Evolutionary conservation across 2,113 vertebrate genomes (phyloP).

Genomic region (Amblyopsis rosae): DNA sequence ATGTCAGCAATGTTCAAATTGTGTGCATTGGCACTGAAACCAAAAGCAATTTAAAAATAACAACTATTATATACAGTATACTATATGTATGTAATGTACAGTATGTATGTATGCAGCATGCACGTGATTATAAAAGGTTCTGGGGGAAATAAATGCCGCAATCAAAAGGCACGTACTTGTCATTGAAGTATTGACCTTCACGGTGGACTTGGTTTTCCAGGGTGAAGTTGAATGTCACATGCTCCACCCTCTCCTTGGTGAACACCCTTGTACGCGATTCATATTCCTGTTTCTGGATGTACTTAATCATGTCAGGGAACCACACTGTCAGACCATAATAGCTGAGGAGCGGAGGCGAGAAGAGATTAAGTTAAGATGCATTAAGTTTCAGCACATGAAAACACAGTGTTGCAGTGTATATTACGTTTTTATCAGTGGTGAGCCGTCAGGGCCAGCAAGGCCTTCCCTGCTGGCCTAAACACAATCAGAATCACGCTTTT

Average conservation of each 20-base stretch:
- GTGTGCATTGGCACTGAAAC: too few relatives aligned
- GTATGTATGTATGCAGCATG: too few relatives aligned
- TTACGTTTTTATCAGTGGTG: too few relatives aligned
- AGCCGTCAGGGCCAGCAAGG: too few relatives aligned
- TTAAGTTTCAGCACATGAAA: background rate
- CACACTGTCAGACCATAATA: conserved; percentile 96
- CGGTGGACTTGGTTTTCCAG: conserved; percentile 95
- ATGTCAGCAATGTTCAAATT: background rate
- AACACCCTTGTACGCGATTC: conserved; percentile 88
- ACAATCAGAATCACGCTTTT: too few relatives aligned
- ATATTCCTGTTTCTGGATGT: conserved; percentile 92
- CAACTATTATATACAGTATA: background rate
- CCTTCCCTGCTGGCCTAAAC: too few relatives aligned
- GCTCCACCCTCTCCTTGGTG: conserved; percentile 84
- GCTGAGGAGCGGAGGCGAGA: conserved; percentile 60
- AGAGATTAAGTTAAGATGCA: background rate
- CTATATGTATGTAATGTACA: too few relatives aligned
- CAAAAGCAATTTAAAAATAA: background rate
- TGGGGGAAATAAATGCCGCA: background rate
- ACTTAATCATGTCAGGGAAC: conserved; percentile 99
- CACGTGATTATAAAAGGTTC: too few relatives aligned
- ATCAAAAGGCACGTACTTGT: conserved; percentile 80
- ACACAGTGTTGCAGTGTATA: background rate
- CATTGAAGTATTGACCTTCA: conserved; percentile 90
- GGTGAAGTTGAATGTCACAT: conserved; percentile 97